A percentile compares a stretch with the other conserved stretches of the same genome.
phyloP scores from a whole-genome alignment of 2,888 invertebrate genomes.

The Cosmorhoe ocellata region DNA sequence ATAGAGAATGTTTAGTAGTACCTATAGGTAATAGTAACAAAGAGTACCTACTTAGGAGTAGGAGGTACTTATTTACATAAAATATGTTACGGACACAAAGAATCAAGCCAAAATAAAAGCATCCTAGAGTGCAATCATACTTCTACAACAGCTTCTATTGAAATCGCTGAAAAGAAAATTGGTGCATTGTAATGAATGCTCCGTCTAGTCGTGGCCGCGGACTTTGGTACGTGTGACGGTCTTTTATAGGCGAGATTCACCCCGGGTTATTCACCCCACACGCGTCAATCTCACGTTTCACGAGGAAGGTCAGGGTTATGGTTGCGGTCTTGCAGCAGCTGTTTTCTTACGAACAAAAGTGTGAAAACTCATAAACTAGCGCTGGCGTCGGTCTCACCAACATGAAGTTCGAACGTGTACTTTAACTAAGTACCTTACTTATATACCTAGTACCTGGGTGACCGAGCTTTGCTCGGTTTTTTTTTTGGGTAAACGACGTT shows the following conservation, averaged over 20 bases:
- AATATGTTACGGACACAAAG: too few species aligned
- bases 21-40: too few species aligned
- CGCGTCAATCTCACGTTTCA: slow-evolving; percentile 50
- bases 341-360: slow-evolving; percentile 14
- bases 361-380: not conserved
- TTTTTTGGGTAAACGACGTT: too few species aligned
- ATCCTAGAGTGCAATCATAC: slow-evolving; percentile 1
- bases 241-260: slow-evolving; percentile 74
- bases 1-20: too few species aligned
- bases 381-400: not conserved
- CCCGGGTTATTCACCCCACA: slow-evolving; percentile 71
- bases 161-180: slow-evolving; percentile 17
- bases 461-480: too few species aligned
- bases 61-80: too few species aligned
- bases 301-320: slow-evolving; percentile 75
- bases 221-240: slow-evolving; percentile 51
- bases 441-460: too few species aligned
- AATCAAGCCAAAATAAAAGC: too few species aligned
- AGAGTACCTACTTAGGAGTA: too few species aligned
- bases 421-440: too few species aligned
- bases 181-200: slow-evolving; percentile 19
- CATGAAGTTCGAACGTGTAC: not conserved
- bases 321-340: slow-evolving; percentile 36
- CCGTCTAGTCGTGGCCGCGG: slow-evolving; percentile 16
- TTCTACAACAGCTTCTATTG: too few species aligned